Evolutionary conservation across 2,888 invertebrate species (phyloP).

Genomic region (Drosophila rubida): DNA sequence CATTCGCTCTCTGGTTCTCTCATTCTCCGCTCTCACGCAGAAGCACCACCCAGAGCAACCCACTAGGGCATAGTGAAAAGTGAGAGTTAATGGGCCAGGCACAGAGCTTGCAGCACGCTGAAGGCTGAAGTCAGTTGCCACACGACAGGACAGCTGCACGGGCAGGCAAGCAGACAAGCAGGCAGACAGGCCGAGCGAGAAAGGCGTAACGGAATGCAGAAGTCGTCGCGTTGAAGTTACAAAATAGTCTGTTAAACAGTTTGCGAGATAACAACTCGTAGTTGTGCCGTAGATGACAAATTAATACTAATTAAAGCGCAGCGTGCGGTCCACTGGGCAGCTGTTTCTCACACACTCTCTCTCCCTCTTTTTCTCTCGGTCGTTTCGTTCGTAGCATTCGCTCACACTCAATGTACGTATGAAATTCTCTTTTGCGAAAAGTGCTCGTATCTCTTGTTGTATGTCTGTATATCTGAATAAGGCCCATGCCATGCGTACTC

Average conservation of each 20-base stretch:
- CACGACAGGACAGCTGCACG: slow-evolving; percentile 70
- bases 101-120: slow-evolving; percentile 45
- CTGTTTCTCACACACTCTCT: slow-evolving; percentile 7
- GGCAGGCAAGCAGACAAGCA: slow-evolving; percentile 38
- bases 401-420: slow-evolving; percentile 8
- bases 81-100: slow-evolving; percentile 26
- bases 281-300: slow-evolving; percentile 34
- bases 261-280: slow-evolving; percentile 16
- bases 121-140: slow-evolving; percentile 65
- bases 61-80: slow-evolving; percentile 33
- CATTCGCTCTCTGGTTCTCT: slow-evolving; percentile 10
- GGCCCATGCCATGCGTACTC: slow-evolving; percentile 59
- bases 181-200: slow-evolving; percentile 8
- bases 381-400: neutral
- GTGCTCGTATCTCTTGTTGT: slow-evolving; percentile 48
- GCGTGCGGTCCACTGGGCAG: slow-evolving; percentile 47
- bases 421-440: slow-evolving; percentile 55
- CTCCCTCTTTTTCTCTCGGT: neutral
- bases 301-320: slow-evolving; percentile 65
- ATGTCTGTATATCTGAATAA: slow-evolving; percentile 63
- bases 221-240: slow-evolving; percentile 26
- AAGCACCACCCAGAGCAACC: slow-evolving; percentile 49
- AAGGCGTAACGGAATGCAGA: slow-evolving; percentile 20
- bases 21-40: neutral
- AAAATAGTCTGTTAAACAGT: slow-evolving; percentile 11